Conservation (phyloP, 2,113 vertebrate species). For the Falco punctatus region DNA sequence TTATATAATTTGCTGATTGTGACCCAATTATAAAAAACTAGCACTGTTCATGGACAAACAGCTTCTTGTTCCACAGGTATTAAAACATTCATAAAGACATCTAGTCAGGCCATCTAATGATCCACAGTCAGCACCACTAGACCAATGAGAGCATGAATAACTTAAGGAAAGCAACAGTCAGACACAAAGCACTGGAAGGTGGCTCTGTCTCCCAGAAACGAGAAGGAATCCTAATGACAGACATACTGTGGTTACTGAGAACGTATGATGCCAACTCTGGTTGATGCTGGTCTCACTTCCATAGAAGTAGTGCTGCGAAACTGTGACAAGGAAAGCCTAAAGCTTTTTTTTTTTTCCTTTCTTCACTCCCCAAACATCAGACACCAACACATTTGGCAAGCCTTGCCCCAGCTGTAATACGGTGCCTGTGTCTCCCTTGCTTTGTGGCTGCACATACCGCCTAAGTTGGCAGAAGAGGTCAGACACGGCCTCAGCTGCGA, state of each 20-base stretch:
- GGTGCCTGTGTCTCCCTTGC: background rate
- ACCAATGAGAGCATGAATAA: constrained; percentile 58
- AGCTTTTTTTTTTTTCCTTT: background rate
- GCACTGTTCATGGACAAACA: constrained; percentile 20
- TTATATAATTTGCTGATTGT: constrained; percentile 16
- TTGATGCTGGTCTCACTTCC: background rate
- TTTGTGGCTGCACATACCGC: background rate
- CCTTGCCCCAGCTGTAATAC: background rate
- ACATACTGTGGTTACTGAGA: background rate
- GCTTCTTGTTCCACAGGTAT: constrained; percentile 40
- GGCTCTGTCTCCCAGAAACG: background rate
- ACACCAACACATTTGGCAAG: background rate
- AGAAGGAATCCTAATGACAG: constrained; percentile 2
- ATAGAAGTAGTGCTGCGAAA: background rate
- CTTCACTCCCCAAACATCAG: background rate
- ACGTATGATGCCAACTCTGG: background rate
- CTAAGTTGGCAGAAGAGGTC: background rate
- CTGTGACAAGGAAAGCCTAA: background rate
- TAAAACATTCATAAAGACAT: constrained; percentile 55
- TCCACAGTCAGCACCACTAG: background rate
- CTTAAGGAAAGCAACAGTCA: constrained; percentile 36
- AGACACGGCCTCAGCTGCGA: background rate
- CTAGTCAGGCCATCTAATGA: constrained; percentile 28
- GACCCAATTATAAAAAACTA: constrained; percentile 2
- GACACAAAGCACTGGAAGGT: constrained; percentile 3